phyloP scores from a whole-genome alignment of 2,113 vertebrate genomes.

The Triplophysa siluroides region DNA sequence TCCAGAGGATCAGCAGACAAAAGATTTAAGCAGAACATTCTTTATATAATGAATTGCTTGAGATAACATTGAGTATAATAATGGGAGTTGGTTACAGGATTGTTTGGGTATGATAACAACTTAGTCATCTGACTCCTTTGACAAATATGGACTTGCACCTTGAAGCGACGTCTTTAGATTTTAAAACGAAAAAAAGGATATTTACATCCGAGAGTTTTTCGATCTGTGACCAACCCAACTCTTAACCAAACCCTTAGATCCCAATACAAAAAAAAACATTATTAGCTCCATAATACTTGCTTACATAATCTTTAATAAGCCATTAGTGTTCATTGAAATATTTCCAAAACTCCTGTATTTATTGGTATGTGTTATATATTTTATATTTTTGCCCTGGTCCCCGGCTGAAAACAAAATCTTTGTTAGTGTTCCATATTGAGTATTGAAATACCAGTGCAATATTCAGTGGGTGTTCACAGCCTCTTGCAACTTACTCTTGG shows the following conservation, averaged over 20 bases:
- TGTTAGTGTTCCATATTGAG: neutral
- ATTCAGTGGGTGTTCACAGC: neutral
- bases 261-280: too few species aligned
- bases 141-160: slow-evolving; percentile 38
- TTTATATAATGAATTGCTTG: neutral
- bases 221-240: too few species aligned
- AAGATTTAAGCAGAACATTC: neutral
- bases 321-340: too few species aligned
- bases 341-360: too few species aligned
- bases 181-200: neutral
- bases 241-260: too few species aligned
- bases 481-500: slow-evolving; percentile 77
- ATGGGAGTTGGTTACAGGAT: slow-evolving; percentile 10
- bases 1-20: neutral
- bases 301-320: too few species aligned
- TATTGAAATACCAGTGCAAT: neutral
- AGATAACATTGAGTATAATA: neutral
- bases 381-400: too few species aligned
- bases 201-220: neutral
- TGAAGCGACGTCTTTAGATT: neutral
- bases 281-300: too few species aligned
- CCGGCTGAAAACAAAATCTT: neutral
- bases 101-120: slow-evolving; percentile 31
- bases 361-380: too few species aligned
- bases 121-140: slow-evolving; percentile 14